A percentile compares a stretch with the other conserved stretches of the same genome.
phyloP scores from a whole-genome alignment of 1,140 invertebrate genomes.

The Mylabris phalerata region DNA sequence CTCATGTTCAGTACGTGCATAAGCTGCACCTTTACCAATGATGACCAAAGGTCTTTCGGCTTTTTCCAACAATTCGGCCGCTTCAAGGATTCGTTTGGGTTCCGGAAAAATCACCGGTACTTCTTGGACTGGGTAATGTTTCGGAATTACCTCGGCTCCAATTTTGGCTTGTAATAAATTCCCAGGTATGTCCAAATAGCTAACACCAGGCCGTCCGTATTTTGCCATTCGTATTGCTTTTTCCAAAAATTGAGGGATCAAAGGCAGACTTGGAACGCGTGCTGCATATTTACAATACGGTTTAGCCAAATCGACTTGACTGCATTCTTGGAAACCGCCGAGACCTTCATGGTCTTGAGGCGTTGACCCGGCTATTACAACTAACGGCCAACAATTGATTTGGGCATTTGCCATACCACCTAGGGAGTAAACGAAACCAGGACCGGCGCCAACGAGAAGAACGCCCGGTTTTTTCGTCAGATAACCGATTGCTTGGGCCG shows the following conservation, averaged over 20 bases:
- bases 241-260: slow-evolving; percentile 88
- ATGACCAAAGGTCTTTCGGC: slow-evolving; percentile 82
- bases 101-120: slow-evolving; percentile 66
- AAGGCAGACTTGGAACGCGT: slow-evolving; percentile 69
- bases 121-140: slow-evolving; percentile 44
- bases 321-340: slow-evolving; percentile 93
- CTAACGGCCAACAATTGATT: slow-evolving; percentile 90
- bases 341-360: slow-evolving; percentile 86
- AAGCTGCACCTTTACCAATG: slow-evolving; percentile 88
- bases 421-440: slow-evolving; percentile 85
- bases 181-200: slow-evolving; percentile 86
- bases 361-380: slow-evolving; percentile 87
- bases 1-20: slow-evolving; percentile 66
- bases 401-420: slow-evolving; percentile 96
- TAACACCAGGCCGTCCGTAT: slow-evolving; percentile 79
- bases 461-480: slow-evolving; percentile 80
- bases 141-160: slow-evolving; percentile 41
- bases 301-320: slow-evolving; percentile 72
- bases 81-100: slow-evolving; percentile 55
- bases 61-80: slow-evolving; percentile 58
- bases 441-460: slow-evolving; percentile 91
- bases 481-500: slow-evolving; percentile 88
- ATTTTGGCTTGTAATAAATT: slow-evolving; percentile 60
- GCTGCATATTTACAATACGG: slow-evolving; percentile 89
- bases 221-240: slow-evolving; percentile 79